Evolutionary conservation across 2,797 vertebrate species (phyloP).

Genomic region (Sebastes iracundus): DNA sequence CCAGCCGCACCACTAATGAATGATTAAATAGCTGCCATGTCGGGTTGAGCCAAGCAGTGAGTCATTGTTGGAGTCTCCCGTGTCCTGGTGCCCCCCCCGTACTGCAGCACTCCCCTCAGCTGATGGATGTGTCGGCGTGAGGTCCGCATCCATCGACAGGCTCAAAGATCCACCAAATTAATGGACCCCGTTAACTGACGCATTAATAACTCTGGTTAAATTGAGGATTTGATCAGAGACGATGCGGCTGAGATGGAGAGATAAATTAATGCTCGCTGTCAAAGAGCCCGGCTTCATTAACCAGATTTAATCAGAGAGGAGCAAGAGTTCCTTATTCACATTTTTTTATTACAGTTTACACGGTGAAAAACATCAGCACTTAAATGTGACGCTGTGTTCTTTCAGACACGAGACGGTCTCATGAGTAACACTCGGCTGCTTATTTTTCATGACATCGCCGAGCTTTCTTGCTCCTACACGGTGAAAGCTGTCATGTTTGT

Average conservation of each 20-base stretch:
- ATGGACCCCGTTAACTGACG: conserved; percentile 52
- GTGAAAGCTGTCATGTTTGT: conserved; percentile 34
- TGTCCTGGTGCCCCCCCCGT: conserved; percentile 44
- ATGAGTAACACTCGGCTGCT: not conserved
- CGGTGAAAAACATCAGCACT: not conserved
- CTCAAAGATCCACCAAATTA: conserved; percentile 63
- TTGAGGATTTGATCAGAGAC: conserved; percentile 38
- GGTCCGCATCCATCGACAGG: conserved; percentile 39
- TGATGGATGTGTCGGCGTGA: conserved; percentile 72
- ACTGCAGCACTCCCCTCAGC: conserved; percentile 4
- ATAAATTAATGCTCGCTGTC: conserved; percentile 28
- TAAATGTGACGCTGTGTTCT: not conserved
- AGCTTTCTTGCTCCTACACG: not conserved
- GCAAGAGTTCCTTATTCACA: not conserved
- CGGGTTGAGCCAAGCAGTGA: conserved; percentile 57
- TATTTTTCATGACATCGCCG: not conserved
- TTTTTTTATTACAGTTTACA: not conserved
- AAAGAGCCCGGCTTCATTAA: conserved; percentile 9
- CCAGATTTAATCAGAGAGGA: conserved; percentile 24
- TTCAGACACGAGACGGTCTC: not conserved
- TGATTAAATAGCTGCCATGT: conserved; percentile 71
- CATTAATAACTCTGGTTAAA: conserved; percentile 62
- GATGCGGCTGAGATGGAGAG: conserved; percentile 16
- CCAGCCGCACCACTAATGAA: conserved; percentile 48
- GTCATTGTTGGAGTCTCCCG: conserved; percentile 64